Conservation (phyloP, 2,797 vertebrate species). For the Sebastes vulpes region DNA sequence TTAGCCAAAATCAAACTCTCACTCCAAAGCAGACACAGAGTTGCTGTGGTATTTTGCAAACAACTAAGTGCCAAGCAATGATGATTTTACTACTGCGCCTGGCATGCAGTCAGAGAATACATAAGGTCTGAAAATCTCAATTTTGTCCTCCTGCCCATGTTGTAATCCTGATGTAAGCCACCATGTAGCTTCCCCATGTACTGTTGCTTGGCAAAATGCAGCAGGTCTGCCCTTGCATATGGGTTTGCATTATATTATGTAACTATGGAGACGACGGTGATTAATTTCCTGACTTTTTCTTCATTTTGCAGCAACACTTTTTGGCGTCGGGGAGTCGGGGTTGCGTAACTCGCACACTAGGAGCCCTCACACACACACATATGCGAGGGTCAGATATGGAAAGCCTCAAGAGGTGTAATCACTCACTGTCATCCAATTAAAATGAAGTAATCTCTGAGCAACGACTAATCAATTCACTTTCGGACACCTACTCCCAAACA, state of each 20-base stretch:
- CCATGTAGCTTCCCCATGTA: slow-evolving; percentile 58
- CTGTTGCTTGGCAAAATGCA: slow-evolving; percentile 57
- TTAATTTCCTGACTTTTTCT: slow-evolving; percentile 37
- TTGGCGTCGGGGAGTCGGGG: not conserved
- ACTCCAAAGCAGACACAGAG: not conserved
- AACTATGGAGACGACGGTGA: slow-evolving; percentile 45
- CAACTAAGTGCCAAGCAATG: slow-evolving; percentile 26
- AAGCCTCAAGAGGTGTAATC: slow-evolving; percentile 46
- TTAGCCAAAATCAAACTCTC: slow-evolving; percentile 3
- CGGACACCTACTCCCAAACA: slow-evolving; percentile 21
- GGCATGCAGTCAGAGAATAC: slow-evolving; percentile 62
- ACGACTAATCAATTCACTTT: slow-evolving; percentile 53
- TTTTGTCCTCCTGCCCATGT: slow-evolving; percentile 66
- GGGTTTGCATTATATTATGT: slow-evolving; percentile 60
- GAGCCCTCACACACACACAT: slow-evolving; percentile 10
- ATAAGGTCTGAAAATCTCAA: slow-evolving; percentile 67
- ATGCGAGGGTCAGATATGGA: slow-evolving; percentile 27
- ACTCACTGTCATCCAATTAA: slow-evolving; percentile 56
- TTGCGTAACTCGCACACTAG: slow-evolving; percentile 41
- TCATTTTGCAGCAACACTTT: slow-evolving; percentile 29
- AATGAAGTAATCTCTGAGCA: slow-evolving; percentile 46
- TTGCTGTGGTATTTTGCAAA: slow-evolving; percentile 19
- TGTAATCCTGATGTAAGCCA: slow-evolving; percentile 80
- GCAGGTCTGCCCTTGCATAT: slow-evolving; percentile 39
- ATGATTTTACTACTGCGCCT: slow-evolving; percentile 52